Evolutionary conservation across 2,888 invertebrate genomes (phyloP), one percentile per base, ranked within the genome.

Genomic region (Labia minor): DNA sequence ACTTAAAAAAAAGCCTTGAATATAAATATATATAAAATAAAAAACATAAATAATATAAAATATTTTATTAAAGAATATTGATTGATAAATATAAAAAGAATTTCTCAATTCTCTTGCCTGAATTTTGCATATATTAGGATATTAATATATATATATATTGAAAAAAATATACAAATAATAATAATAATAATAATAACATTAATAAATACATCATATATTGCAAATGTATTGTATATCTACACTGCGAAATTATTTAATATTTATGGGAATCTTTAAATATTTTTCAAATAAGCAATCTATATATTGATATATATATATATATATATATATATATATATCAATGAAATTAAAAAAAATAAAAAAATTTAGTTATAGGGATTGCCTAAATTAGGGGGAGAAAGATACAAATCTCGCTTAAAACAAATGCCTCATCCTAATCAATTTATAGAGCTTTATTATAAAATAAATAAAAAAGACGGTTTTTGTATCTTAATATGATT

Each of bases 401-500:
- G n/a, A n/a, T n/a, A 49, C 3, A 16, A 49, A 49, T 49, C 49
- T 49, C 49, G 14, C n/a, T 16, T 49, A 26, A 26, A 26, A 6
- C 4, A 26, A 49, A 49, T 16, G 49, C 49, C 49, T 49, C 49
- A n/a, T 33, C n/a, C n/a, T 49, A 49, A 49, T 49, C 49, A 16
- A 49, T 49, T 49, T 49, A 49, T 49, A 49, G 49, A 49, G 49
- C 49, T 49, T 49, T 49, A 49, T 49, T 3, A 33, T 8, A n/a
- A n/a, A n/a, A n/a, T n/a, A n/a, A n/a, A n/a, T n/a, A 49, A 49
- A 49, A 49, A 49, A 49, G 49, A 49, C 49, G n/a, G 49, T 49
- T 49, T 49, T 49, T 49, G 49, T 49, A 49, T 49, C 49, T 49
- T 49, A 49, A 49, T 49, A 49, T 8, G 3, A 49, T 3, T n/a